Percentiles rank a stretch among this genome's conserved stretches.
These are phyloP conservation scores for Seladonia tumulorum DNA, from an alignment of 2,888 invertebrate genomes.

Conservation along the genomic window DNA sequence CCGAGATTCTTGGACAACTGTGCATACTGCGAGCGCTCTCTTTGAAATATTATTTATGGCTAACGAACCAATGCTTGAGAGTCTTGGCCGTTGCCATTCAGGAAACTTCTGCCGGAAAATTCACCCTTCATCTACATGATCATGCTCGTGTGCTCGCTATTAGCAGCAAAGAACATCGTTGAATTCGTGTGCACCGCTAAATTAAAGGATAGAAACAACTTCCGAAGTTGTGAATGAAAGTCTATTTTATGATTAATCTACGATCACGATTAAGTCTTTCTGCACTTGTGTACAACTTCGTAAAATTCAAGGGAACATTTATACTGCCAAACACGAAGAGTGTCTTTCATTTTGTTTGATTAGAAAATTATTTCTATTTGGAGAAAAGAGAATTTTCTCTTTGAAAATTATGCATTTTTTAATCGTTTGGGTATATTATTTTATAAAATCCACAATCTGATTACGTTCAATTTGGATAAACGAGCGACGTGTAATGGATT, in stretches of 20 bases:
- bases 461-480: background rate
- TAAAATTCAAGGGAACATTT: background rate
- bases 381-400: background rate
- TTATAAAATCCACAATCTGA: background rate
- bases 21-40: background rate
- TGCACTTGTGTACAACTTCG: background rate
- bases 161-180: background rate
- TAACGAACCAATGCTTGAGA: background rate
- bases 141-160: background rate
- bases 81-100: background rate
- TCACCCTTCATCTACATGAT: background rate
- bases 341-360: background rate
- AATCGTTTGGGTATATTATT: background rate
- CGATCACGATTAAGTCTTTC: background rate
- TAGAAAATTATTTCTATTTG: background rate
- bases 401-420: background rate
- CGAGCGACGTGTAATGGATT: background rate
- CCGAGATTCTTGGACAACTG: slow-evolving; percentile 1
- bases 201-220: background rate
- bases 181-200: background rate
- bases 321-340: background rate
- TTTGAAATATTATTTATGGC: background rate
- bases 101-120: background rate
- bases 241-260: background rate
- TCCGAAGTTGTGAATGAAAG: background rate